phyloP scores from a whole-genome alignment of 2,888 invertebrate species.

The Laspeyria flexula region DNA sequence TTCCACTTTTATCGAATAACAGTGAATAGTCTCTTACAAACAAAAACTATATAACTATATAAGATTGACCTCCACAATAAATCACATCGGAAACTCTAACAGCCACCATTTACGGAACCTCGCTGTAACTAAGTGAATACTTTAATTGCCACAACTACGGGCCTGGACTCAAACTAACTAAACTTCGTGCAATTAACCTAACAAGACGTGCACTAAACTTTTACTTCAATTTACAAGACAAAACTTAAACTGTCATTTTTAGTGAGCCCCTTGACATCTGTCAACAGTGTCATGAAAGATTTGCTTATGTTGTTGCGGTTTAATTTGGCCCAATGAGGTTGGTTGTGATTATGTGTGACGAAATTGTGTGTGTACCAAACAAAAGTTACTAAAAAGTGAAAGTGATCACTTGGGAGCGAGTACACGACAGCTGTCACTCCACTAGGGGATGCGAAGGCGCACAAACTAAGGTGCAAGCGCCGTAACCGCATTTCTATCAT shows the following conservation, averaged over 20 bases:
- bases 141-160: slow-evolving; percentile 38
- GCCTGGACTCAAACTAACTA: slow-evolving; percentile 31
- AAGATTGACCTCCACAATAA: neutral
- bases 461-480: too few species aligned
- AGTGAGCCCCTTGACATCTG: neutral
- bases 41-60: neutral
- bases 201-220: slow-evolving; percentile 4
- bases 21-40: too few species aligned
- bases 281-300: neutral
- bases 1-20: too few species aligned
- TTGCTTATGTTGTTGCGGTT: neutral
- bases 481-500: too few species aligned
- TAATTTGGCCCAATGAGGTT: too few species aligned
- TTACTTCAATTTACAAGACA: slow-evolving; percentile 1
- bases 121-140: slow-evolving; percentile 29
- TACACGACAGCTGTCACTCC: too few species aligned
- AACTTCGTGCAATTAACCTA: slow-evolving; percentile 10
- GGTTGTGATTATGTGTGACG: too few species aligned
- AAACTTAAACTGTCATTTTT: neutral
- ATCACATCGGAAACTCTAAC: neutral
- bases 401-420: too few species aligned
- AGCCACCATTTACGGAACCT: neutral
- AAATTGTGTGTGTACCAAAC: too few species aligned
- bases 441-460: too few species aligned
- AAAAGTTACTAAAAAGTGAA: too few species aligned